phyloP scores from a whole-genome alignment of 1,140 invertebrate species.

The Rhyzopertha dominica region DNA sequence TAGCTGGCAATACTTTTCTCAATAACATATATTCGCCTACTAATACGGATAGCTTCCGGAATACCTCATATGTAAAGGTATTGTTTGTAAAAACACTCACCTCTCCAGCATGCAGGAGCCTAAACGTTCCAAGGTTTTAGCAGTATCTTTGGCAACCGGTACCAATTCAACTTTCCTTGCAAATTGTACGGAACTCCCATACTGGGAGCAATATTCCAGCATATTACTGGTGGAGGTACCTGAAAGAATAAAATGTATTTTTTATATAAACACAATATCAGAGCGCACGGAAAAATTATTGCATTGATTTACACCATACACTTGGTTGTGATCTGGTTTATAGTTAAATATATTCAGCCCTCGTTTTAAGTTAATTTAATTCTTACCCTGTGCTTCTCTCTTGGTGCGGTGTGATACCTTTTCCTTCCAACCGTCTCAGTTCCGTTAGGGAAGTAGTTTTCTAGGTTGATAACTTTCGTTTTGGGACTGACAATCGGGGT shows the following conservation, averaged over 20 bases:
- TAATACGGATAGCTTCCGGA: too few relatives aligned
- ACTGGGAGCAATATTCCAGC: slow-evolving; percentile 60
- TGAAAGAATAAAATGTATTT: too few relatives aligned
- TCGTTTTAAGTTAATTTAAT: too few relatives aligned
- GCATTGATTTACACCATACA: too few relatives aligned
- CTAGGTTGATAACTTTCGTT: slow-evolving; percentile 38
- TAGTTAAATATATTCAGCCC: too few relatives aligned
- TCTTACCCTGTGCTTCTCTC: slow-evolving; percentile 58
- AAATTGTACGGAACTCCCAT: slow-evolving; percentile 58
- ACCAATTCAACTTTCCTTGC: slow-evolving; percentile 55
- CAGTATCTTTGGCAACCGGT: slow-evolving; percentile 61
- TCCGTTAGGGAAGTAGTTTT: slow-evolving; percentile 39
- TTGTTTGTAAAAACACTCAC: too few relatives aligned
- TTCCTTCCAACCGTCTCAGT: slow-evolving; percentile 47
- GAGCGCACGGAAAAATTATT: too few relatives aligned
- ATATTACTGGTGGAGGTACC: slow-evolving; percentile 53
- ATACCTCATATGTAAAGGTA: too few relatives aligned
- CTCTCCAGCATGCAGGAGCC: slow-evolving; percentile 72
- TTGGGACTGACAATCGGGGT: slow-evolving; percentile 38
- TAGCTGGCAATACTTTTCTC: too few relatives aligned
- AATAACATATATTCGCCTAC: too few relatives aligned
- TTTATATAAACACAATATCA: too few relatives aligned
- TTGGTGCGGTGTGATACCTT: slow-evolving; percentile 56
- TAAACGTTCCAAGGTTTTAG: slow-evolving; percentile 65
- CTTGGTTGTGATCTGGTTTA: too few relatives aligned